These are phyloP conservation scores for Caenorhabditis panamensis DNA, from an alignment of 2,888 invertebrate species.

Conservation along the genomic window DNA sequence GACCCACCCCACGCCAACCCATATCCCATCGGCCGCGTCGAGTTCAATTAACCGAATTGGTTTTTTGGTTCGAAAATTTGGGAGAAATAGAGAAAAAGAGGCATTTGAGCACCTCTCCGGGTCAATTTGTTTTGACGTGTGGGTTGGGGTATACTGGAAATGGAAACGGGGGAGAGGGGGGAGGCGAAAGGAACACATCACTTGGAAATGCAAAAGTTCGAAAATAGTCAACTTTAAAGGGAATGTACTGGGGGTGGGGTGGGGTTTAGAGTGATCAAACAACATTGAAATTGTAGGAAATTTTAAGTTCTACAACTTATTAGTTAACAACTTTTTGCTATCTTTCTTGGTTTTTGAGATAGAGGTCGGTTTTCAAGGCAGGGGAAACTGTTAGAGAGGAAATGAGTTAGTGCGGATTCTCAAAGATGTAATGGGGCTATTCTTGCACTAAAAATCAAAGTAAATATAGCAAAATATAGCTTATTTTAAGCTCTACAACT, in stretches of 20 bases:
- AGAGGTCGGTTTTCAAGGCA: too few relatives aligned
- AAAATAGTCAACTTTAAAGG: not conserved
- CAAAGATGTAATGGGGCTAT: too few relatives aligned
- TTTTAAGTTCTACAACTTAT: too few relatives aligned
- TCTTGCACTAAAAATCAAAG: too few relatives aligned
- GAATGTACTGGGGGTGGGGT: not conserved
- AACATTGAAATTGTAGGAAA: too few relatives aligned
- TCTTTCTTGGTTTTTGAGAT: too few relatives aligned
- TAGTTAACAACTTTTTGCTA: too few relatives aligned
- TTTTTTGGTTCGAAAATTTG: constrained; percentile 14
- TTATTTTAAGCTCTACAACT: too few relatives aligned
- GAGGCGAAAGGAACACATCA: not conserved
- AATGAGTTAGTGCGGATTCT: too few relatives aligned
- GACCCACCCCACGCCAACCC: not conserved
- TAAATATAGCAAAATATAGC: too few relatives aligned
- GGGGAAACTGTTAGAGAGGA: too few relatives aligned
- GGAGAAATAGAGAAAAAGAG: not conserved
- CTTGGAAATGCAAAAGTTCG: constrained; percentile 8
- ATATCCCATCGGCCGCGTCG: constrained; percentile 1
- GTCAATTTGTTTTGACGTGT: constrained; percentile 17
- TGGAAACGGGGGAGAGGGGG: not conserved
- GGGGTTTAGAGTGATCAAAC: too few relatives aligned
- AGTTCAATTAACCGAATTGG: constrained; percentile 56
- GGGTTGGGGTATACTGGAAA: not conserved
- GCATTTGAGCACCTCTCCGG: not conserved